Evolutionary conservation across 2,113 vertebrate genomes (phyloP).

Genomic region (Colius striatus): DNA sequence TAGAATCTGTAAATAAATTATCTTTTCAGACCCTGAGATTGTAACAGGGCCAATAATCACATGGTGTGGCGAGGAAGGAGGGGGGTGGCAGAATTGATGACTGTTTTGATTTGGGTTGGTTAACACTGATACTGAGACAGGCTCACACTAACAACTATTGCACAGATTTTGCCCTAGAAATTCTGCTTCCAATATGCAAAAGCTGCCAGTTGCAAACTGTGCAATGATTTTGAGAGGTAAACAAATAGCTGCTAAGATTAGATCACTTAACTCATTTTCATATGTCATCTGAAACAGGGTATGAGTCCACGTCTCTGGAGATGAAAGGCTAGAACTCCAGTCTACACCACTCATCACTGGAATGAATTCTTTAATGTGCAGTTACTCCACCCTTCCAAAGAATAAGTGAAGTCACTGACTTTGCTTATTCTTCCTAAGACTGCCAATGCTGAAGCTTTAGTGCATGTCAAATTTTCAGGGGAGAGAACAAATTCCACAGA

Average conservation of each 20-base stretch:
- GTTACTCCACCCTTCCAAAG: neutral
- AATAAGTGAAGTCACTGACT: neutral
- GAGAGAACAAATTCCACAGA: neutral
- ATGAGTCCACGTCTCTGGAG: neutral
- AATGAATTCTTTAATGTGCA: neutral
- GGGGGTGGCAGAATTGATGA: neutral
- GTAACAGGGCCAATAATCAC: neutral
- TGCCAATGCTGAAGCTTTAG: neutral
- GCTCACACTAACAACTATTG: neutral
- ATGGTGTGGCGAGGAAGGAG: fast-evolving
- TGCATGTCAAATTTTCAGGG: neutral
- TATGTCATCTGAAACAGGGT: neutral
- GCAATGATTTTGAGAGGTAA: neutral
- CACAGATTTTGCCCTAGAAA: neutral
- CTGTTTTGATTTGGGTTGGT: neutral
- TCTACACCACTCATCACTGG: neutral
- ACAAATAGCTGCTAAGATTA: neutral
- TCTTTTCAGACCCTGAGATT: neutral
- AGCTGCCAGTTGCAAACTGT: neutral
- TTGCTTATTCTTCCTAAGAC: neutral
- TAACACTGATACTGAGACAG: neutral
- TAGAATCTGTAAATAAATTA: neutral
- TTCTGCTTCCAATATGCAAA: neutral
- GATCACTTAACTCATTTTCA: neutral
- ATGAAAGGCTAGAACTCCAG: neutral